Conservation (phyloP, 2,888 invertebrate species). For the Scaptomyza parva region DNA sequence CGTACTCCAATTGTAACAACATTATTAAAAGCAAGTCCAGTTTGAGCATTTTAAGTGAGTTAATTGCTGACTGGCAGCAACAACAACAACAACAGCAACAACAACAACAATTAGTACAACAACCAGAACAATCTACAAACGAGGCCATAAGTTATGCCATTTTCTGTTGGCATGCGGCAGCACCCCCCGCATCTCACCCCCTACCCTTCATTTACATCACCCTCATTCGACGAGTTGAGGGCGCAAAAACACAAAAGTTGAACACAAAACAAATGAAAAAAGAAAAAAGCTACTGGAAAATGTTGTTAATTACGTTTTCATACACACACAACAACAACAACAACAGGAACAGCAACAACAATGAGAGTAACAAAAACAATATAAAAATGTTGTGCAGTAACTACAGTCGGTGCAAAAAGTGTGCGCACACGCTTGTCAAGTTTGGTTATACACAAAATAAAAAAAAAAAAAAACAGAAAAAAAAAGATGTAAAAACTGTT, state of each 20-base stretch:
- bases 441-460: slow-evolving; percentile 4
- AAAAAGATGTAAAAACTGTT: slow-evolving; percentile 63
- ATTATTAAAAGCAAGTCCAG: slow-evolving; percentile 59
- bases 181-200: not conserved
- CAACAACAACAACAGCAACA: slow-evolving; percentile 13
- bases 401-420: slow-evolving; percentile 69
- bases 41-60: slow-evolving; percentile 66
- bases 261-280: slow-evolving; percentile 13
- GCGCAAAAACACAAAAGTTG: slow-evolving; percentile 2
- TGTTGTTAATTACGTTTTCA: slow-evolving; percentile 78
- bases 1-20: slow-evolving; percentile 23
- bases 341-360: slow-evolving; percentile 19
- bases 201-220: slow-evolving; percentile 5
- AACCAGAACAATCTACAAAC: slow-evolving; percentile 43
- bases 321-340: slow-evolving; percentile 42
- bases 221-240: slow-evolving; percentile 13
- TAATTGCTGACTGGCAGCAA: slow-evolving; percentile 43
- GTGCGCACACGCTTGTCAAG: slow-evolving; percentile 55
- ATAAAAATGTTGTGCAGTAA: slow-evolving; percentile 50
- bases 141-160: slow-evolving; percentile 75
- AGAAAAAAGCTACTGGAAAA: slow-evolving; percentile 55
- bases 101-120: slow-evolving; percentile 19
- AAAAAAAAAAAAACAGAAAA: not conserved
- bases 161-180: slow-evolving; percentile 54
- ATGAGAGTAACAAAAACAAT: slow-evolving; percentile 29